Conservation (phyloP, 2,113 vertebrate genomes). For the Grammomys dolichurus region DNA sequence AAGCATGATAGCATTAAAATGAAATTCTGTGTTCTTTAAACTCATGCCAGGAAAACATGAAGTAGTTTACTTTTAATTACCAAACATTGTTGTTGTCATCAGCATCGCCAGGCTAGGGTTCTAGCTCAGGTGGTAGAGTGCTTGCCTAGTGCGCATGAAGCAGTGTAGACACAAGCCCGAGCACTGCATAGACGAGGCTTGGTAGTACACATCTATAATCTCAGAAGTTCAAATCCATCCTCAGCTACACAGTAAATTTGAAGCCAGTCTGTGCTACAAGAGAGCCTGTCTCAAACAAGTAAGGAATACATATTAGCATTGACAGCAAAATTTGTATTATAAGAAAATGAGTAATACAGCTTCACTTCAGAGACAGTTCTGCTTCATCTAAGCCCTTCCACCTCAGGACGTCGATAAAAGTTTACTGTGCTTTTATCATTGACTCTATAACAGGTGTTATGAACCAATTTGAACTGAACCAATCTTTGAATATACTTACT, state of each 20-base stretch:
- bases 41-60: slow-evolving; percentile 20
- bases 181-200: background rate
- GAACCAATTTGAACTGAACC: background rate
- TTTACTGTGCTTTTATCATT: background rate
- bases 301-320: background rate
- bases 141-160: too few relatives aligned
- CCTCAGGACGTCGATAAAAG: background rate
- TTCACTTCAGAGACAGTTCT: slow-evolving; percentile 44
- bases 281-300: background rate
- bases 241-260: background rate
- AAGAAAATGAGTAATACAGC: background rate
- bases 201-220: background rate
- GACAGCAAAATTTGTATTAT: background rate
- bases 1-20: slow-evolving; percentile 19
- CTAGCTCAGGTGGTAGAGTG: background rate
- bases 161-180: background rate
- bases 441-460: slow-evolving; percentile 1
- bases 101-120: background rate
- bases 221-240: background rate
- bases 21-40: slow-evolving; percentile 36
- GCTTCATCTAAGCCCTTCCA: slow-evolving; percentile 9
- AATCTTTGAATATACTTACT: slow-evolving; percentile 58
- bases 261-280: background rate
- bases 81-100: background rate
- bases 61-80: slow-evolving; percentile 51